Evolutionary conservation across 1,140 invertebrate species (phyloP).

Genomic region (Anoplophora glabripennis): DNA sequence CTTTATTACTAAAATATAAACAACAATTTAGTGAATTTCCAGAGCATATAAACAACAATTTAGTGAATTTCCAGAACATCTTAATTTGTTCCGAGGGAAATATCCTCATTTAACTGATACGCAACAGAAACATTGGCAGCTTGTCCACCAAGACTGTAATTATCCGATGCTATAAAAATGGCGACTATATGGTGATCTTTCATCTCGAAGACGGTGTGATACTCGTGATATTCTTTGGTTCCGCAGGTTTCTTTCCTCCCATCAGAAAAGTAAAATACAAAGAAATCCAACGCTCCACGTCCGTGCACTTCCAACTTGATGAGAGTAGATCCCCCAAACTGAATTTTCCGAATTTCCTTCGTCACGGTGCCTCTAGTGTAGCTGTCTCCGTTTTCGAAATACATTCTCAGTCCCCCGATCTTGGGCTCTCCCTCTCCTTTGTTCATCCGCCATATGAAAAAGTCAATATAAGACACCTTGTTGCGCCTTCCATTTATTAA

Average conservation of each 20-base stretch:
- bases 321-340: not conserved
- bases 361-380: not conserved
- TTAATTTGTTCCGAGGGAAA: no score
- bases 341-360: not conserved
- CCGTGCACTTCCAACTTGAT: not conserved
- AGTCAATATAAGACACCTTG: not conserved
- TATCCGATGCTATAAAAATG: not conserved
- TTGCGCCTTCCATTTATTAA: not conserved
- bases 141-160: not conserved
- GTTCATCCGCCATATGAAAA: not conserved
- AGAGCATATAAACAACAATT: no score
- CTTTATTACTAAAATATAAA: no score
- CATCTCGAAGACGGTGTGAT: not conserved
- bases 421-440: no score
- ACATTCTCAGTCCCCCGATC: not conserved
- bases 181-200: slow-evolving; percentile 1
- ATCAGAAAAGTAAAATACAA: slow-evolving; percentile 3
- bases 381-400: not conserved
- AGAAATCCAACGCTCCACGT: not conserved
- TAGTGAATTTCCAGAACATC: no score
- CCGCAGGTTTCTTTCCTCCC: not conserved
- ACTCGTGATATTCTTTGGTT: not conserved
- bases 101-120: slow-evolving; percentile 2
- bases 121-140: slow-evolving; percentile 4
- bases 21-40: no score